Base-by-base conservation (phyloP, 2,797 vertebrate genomes). In the Hippoglossus hippoglossus region DNA sequence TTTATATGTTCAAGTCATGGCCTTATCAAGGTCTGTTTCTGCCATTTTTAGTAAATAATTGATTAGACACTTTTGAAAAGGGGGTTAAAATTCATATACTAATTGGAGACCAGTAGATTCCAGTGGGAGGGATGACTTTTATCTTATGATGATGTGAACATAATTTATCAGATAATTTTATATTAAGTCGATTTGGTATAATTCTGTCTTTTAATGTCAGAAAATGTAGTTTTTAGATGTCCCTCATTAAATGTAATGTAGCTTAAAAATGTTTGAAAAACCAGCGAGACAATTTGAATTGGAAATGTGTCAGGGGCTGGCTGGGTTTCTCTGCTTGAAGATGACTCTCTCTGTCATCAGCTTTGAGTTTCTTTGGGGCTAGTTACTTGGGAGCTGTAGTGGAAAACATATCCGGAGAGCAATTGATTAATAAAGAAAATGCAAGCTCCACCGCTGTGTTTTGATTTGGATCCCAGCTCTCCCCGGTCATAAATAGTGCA, bases 151-250 rank as follows among this genome's bases (percentile, higher is more conserved):
- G 93, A 95, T 94, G 94, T 92, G 93, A 94, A 94, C 91, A 94
- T 94, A 94, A 94, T 95, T 94, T 94, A 94, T 94, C 94, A 94
- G 93, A 95, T 94, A 92, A 95, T 93, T 94, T 95, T 93, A 93
- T 94, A 94, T 95, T 93, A 93, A 93, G 93, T 94, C 92, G 91
- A 95, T 95, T 93, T 94, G 93, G 93, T 93, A 93, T 94, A 93
- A 94, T 94, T 94, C 91, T 83, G 88, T 93, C 89, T 94, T 94
- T 94, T 94, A 95, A 94, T 94, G 93, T 94, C 93, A 92, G 92
- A 95, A 93, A 94, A 93, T 94, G 88, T 94, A 91, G 82, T 92
- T 94, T 93, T 94, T 89, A 94, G 93, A 95, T 94, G 94, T 94
- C 91, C 84, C 93, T 95, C 94, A 95, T 95, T 95, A 95, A 94